These are phyloP conservation scores for Falco columbarius DNA, from an alignment of 2,797 vertebrate species.

Conservation along the genomic window DNA sequence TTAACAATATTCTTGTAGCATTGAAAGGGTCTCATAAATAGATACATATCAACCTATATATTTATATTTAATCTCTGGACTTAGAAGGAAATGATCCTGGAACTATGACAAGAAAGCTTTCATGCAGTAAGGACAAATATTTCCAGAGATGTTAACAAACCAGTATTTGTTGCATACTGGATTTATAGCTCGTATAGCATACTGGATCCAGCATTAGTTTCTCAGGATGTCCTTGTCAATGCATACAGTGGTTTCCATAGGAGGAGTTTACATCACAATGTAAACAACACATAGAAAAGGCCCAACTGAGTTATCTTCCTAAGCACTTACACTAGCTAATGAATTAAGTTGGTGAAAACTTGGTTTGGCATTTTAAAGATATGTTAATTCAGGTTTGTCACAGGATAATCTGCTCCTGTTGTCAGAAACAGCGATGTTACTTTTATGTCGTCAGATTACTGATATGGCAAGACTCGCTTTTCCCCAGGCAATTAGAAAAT, in stretches of 20 bases:
- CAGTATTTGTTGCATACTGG: not conserved
- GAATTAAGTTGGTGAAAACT: not conserved
- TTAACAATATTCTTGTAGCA: not conserved
- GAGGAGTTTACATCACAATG: not conserved
- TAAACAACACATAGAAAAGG: not conserved
- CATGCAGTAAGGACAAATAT: not conserved
- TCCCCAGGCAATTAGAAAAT: constrained; percentile 21
- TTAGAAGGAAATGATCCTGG: not conserved
- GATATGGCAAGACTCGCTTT: not conserved
- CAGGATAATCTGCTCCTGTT: not conserved
- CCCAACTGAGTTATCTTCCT: not conserved
- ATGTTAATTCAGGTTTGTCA: not conserved
- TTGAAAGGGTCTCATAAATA: not conserved
- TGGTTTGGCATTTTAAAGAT: not conserved
- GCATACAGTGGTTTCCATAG: not conserved
- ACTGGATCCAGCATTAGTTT: not conserved
- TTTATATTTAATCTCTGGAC: not conserved
- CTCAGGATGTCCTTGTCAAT: not conserved
- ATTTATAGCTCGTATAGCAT: not conserved
- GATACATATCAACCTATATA: not conserved
- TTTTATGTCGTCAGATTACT: not conserved
- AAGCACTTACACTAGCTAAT: not conserved
- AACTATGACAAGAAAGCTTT: not conserved
- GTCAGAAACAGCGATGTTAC: not conserved
- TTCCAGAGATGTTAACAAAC: not conserved